Percentiles rank a stretch among this genome's conserved stretches.
These are phyloP conservation scores for Cheilosia soror DNA, from an alignment of 2,888 invertebrate genomes.

Conservation along the genomic window DNA sequence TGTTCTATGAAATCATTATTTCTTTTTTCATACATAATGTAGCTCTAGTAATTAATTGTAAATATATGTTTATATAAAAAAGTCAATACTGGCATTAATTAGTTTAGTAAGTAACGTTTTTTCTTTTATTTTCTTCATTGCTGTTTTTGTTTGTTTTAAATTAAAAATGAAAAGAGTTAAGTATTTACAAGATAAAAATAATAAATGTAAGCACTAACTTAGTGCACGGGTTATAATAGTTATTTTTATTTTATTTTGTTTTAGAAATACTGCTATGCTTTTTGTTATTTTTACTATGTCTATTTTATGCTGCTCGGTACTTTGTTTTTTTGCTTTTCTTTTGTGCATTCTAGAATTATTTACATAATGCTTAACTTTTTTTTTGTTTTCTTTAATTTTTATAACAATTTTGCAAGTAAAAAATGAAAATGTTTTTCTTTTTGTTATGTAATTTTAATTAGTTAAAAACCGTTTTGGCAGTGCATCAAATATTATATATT, in stretches of 20 bases:
- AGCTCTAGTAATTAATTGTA: conserved; percentile 68
- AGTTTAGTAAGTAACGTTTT: conserved; percentile 61
- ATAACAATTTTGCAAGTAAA: conserved; percentile 74
- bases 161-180: conserved; percentile 44
- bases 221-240: conserved; percentile 65
- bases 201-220: conserved; percentile 71
- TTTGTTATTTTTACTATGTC: conserved; percentile 28
- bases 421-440: conserved; percentile 63
- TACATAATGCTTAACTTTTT: conserved; percentile 68
- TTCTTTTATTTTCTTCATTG: conserved; percentile 57
- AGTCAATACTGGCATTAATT: conserved; percentile 72
- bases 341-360: conserved; percentile 72
- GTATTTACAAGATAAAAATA: conserved; percentile 62
- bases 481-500: conserved; percentile 77
- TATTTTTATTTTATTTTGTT: conserved; percentile 31
- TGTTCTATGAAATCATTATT: conserved; percentile 22
- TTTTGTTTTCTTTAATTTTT: conserved; percentile 29
- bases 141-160: conserved; percentile 35
- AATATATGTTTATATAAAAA: conserved; percentile 71
- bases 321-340: conserved; percentile 36
- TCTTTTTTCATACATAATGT: conserved; percentile 31
- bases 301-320: conserved; percentile 45
- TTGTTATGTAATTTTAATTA: conserved; percentile 74
- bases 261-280: conserved; percentile 62
- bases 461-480: conserved; percentile 78